Percentiles rank a stretch among this genome's conserved stretches.
These are phyloP conservation scores for Trachops cirrhosus DNA, from an alignment of 2,797 vertebrate species.

Conservation along the genomic window DNA sequence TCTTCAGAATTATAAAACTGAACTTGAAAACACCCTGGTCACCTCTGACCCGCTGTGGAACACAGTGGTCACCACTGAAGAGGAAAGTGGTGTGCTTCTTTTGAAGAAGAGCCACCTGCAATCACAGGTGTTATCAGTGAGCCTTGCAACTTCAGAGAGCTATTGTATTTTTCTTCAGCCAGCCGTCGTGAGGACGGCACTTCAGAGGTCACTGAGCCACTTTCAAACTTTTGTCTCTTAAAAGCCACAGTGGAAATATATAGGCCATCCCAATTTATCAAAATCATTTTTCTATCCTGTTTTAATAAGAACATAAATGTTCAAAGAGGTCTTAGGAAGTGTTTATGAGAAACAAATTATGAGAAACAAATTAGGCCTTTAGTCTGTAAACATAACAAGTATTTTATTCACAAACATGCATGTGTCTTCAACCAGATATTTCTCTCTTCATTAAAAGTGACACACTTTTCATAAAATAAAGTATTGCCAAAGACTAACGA, in stretches of 20 bases:
- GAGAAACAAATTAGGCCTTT: slow-evolving; percentile 33
- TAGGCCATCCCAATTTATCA: background rate
- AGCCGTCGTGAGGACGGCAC: background rate
- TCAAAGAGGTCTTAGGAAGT: slow-evolving; percentile 38
- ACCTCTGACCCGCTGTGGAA: background rate
- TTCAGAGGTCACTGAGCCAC: background rate
- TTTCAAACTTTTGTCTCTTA: background rate
- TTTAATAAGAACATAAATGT: slow-evolving; percentile 14
- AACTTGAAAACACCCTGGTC: background rate
- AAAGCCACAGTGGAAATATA: background rate
- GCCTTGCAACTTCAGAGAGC: background rate
- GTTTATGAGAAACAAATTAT: slow-evolving; percentile 28
- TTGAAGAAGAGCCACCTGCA: background rate
- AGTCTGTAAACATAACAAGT: slow-evolving; percentile 12
- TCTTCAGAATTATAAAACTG: background rate
- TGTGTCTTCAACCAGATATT: slow-evolving; percentile 35
- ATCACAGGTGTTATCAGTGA: background rate
- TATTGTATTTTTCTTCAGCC: background rate
- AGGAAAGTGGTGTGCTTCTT: background rate
- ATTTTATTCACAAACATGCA: background rate
- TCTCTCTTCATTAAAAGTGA: slow-evolving; percentile 44
- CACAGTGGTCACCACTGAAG: background rate
- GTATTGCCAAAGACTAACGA: slow-evolving; percentile 16
- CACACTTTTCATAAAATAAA: slow-evolving; percentile 17
- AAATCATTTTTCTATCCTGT: slow-evolving; percentile 25